phyloP scores from a whole-genome alignment of 2,113 vertebrate genomes.

The Hyaena hyaena region DNA sequence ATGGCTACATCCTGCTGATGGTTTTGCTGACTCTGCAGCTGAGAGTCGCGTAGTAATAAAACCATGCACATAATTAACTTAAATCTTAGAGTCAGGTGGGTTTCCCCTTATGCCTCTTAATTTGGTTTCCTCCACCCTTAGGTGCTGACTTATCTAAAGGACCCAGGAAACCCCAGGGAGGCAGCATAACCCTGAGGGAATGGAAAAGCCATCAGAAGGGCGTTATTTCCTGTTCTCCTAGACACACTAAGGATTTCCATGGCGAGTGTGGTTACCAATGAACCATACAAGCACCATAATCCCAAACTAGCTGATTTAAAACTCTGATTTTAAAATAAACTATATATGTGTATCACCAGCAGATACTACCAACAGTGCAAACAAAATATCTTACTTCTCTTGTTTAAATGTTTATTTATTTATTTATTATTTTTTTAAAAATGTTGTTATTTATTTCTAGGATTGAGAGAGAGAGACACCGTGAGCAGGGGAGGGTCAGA shows the following conservation, averaged over 20 bases:
- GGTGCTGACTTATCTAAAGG: background rate
- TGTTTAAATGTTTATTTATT: too few relatives aligned
- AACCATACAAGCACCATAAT: too few relatives aligned
- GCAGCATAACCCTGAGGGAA: background rate
- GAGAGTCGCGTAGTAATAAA: background rate
- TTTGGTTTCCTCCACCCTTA: background rate
- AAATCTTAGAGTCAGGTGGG: background rate
- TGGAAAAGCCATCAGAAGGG: background rate
- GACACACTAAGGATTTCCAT: background rate
- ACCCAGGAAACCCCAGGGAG: background rate
- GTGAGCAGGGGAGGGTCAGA: too few relatives aligned
- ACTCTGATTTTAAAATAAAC: background rate
- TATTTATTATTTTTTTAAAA: too few relatives aligned
- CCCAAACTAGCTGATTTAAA: background rate
- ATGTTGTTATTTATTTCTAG: too few relatives aligned
- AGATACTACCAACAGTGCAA: background rate
- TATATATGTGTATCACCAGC: background rate
- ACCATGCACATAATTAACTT: background rate
- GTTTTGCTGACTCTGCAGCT: background rate
- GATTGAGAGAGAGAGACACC: too few relatives aligned
- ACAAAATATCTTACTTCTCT: background rate
- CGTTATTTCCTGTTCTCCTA: background rate
- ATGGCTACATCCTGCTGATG: too few relatives aligned
- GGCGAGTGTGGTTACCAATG: too few relatives aligned
- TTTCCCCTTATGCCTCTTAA: background rate